Evolutionary conservation across 2,888 invertebrate genomes (phyloP).

Genomic region (Onthophagus sagittarius): DNA sequence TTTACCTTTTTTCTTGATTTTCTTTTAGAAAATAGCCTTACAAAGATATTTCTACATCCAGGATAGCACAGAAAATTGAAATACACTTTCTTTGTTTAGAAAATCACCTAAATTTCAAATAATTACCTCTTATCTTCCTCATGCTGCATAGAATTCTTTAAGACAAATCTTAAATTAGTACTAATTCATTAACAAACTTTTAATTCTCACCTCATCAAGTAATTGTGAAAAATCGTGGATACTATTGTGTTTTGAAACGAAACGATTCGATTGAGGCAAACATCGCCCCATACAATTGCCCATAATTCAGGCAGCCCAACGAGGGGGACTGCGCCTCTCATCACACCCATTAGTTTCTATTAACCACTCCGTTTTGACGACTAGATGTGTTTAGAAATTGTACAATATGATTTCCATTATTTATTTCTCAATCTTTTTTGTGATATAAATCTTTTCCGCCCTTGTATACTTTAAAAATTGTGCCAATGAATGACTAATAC

Average conservation of each 20-base stretch:
- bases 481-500: background rate
- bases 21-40: slow-evolving; percentile 42
- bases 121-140: slow-evolving; percentile 27
- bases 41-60: slow-evolving; percentile 40
- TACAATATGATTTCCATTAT: background rate
- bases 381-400: background rate
- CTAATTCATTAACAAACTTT: background rate
- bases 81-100: background rate
- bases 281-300: slow-evolving; percentile 53
- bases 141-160: slow-evolving; percentile 20
- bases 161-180: slow-evolving; percentile 8
- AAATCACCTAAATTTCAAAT: slow-evolving; percentile 1
- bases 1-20: slow-evolving; percentile 37
- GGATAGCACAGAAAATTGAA: slow-evolving; percentile 2
- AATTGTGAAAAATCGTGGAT: slow-evolving; percentile 34
- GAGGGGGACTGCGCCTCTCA: slow-evolving; percentile 39
- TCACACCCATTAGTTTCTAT: slow-evolving; percentile 42
- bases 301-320: slow-evolving; percentile 46
- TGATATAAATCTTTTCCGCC: background rate
- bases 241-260: slow-evolving; percentile 30
- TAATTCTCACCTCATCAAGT: slow-evolving; percentile 23
- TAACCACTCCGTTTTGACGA: slow-evolving; percentile 22
- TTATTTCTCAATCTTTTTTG: background rate
- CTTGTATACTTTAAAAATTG: background rate
- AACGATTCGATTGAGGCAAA: slow-evolving; percentile 41